These are phyloP conservation scores for Phaedon cochleariae DNA, from an alignment of 2,888 invertebrate genomes.

Conservation along the genomic window DNA sequence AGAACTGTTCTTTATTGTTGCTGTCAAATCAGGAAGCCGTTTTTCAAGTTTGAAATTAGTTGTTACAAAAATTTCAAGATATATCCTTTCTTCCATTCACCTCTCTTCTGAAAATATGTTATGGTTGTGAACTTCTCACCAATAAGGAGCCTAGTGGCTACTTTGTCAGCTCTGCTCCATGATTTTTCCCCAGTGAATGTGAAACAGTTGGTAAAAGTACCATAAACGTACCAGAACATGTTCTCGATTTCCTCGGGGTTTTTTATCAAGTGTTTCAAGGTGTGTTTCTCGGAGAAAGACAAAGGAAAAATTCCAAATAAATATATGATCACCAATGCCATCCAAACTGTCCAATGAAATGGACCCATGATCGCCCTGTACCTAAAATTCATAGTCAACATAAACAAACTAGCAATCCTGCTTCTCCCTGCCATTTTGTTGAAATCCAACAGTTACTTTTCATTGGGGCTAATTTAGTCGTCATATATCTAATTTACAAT, in stretches of 20 bases:
- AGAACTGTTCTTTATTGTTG: too few relatives aligned
- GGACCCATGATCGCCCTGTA: conserved; percentile 86
- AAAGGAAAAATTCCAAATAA: conserved; percentile 78
- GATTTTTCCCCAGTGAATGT: conserved; percentile 74
- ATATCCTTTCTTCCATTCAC: too few relatives aligned
- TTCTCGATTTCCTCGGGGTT: conserved; percentile 79
- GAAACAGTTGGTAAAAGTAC: conserved; percentile 84
- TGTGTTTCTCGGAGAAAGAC: conserved; percentile 76
- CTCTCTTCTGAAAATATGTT: too few relatives aligned
- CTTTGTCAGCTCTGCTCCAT: conserved; percentile 75
- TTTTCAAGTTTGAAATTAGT: too few relatives aligned
- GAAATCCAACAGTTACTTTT: too few relatives aligned
- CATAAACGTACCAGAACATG: conserved; percentile 89
- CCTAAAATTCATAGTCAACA: conserved; percentile 60
- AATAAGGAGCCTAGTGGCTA: conserved; percentile 76
- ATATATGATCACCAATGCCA: conserved; percentile 75
- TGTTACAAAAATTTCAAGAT: too few relatives aligned
- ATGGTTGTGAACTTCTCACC: too few relatives aligned
- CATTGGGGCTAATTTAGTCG: too few relatives aligned
- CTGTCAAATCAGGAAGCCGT: too few relatives aligned
- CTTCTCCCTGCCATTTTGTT: too few relatives aligned
- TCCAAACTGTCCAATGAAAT: conserved; percentile 84
- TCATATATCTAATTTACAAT: too few relatives aligned
- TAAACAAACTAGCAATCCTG: too few relatives aligned
- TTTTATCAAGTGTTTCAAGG: conserved; percentile 71